phyloP scores from a whole-genome alignment of 2,888 invertebrate genomes.

The Netelia virgata region DNA sequence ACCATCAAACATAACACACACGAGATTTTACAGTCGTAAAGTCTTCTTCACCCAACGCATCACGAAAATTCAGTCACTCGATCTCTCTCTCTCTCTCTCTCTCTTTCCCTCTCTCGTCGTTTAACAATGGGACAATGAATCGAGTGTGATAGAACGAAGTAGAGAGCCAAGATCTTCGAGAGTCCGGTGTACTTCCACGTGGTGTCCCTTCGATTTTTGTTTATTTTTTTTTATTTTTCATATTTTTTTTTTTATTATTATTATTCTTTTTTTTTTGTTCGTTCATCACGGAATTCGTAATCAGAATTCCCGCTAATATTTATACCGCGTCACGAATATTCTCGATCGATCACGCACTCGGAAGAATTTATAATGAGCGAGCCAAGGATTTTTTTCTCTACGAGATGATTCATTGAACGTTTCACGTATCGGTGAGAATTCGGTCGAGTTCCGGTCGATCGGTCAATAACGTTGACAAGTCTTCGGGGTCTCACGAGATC shows the following conservation, averaged over 20 bases:
- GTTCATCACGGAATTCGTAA: constrained; percentile 37
- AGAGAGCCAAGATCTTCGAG: constrained; percentile 23
- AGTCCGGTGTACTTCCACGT: constrained; percentile 53
- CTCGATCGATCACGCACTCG: constrained; percentile 80
- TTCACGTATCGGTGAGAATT: constrained; percentile 48
- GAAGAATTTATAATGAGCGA: background rate
- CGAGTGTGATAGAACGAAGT: constrained; percentile 57
- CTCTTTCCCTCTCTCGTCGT: constrained; percentile 28
- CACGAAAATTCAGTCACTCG: constrained; percentile 51
- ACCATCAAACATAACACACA: constrained; percentile 32
- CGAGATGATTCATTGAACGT: constrained; percentile 31
- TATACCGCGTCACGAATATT: constrained; percentile 79
- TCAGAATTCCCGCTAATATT: constrained; percentile 44
- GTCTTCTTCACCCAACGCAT: constrained; percentile 44
- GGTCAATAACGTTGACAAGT: constrained; percentile 77
- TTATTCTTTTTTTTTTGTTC: constrained; percentile 10
- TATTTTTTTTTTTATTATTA: background rate
- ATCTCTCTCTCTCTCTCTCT: too few species aligned
- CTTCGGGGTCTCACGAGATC: constrained; percentile 67
- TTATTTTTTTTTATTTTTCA: background rate
- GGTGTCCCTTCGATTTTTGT: constrained; percentile 43
- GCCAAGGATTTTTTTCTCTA: background rate
- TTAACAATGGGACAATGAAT: constrained; percentile 67
- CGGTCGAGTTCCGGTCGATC: constrained; percentile 72
- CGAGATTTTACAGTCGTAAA: constrained; percentile 52